phyloP scores from a whole-genome alignment of 2,113 vertebrate species.

The Paracanthobrama guichenoti region DNA sequence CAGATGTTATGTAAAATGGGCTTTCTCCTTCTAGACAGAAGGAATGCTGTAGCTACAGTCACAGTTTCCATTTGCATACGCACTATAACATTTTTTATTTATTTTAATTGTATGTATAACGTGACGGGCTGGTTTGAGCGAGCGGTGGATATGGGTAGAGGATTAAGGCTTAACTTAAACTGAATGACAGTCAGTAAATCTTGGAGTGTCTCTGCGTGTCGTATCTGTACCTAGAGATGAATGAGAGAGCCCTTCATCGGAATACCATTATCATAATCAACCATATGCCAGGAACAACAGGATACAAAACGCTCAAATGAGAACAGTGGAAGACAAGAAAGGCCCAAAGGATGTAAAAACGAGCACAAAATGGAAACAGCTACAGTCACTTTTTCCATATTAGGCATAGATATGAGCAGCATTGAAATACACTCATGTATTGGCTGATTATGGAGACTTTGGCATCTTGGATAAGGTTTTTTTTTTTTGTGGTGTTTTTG shows the following conservation, averaged over 20 bases:
- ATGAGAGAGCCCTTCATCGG: constrained; percentile 13
- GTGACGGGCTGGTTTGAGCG: constrained; percentile 10
- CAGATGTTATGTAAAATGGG: not conserved
- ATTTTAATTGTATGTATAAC: not conserved
- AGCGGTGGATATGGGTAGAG: constrained; percentile 9
- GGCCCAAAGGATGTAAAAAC: not conserved
- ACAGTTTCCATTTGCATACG: not conserved
- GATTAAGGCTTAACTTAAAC: constrained; percentile 1
- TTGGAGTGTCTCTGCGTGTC: not conserved
- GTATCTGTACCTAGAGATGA: constrained; percentile 26
- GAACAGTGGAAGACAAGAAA: not conserved
- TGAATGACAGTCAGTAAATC: not conserved
- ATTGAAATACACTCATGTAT: not conserved
- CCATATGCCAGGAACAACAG: constrained; percentile 32
- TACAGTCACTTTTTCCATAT: not conserved
- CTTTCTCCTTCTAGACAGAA: not conserved
- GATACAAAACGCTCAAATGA: constrained; percentile 22
- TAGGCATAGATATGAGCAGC: not conserved
- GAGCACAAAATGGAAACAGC: constrained; percentile 8
- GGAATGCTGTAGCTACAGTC: not conserved
- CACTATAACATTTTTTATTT: not conserved
- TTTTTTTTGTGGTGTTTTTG: too few species aligned
- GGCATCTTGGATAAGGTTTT: not conserved
- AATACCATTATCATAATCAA: constrained; percentile 41
- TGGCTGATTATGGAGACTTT: not conserved